Conservation (phyloP, 2,888 invertebrate species). For the Trachelus troglodyta region DNA sequence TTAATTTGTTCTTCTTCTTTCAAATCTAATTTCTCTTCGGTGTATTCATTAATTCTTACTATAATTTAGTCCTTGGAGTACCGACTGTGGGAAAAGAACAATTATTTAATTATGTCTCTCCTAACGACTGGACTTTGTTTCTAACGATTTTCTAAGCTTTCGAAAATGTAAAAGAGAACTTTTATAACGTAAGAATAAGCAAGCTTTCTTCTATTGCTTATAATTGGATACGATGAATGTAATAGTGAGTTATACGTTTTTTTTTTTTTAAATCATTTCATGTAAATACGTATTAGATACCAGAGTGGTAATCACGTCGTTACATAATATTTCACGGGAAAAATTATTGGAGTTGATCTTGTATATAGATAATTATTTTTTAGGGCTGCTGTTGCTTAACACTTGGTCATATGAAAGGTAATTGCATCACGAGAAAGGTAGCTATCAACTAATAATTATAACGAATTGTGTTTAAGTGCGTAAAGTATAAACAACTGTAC, state of each 20-base stretch:
- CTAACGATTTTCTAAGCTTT: neutral
- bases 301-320: slow-evolving; percentile 24
- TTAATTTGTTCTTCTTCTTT: neutral
- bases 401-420: slow-evolving; percentile 24
- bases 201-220: neutral
- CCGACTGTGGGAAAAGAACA: neutral
- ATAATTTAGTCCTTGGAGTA: neutral
- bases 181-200: neutral
- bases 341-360: slow-evolving; percentile 25
- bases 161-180: neutral
- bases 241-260: neutral
- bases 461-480: slow-evolving; percentile 35
- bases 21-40: neutral
- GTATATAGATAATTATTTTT: slow-evolving; percentile 43
- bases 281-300: slow-evolving; percentile 46
- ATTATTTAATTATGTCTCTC: neutral
- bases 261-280: slow-evolving; percentile 23
- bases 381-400: slow-evolving; percentile 32
- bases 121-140: neutral
- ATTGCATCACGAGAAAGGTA: slow-evolving; percentile 21
- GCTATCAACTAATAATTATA: slow-evolving; percentile 31
- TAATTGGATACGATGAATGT: neutral
- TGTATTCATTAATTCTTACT: neutral
- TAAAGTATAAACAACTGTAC: slow-evolving; percentile 33
- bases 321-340: slow-evolving; percentile 21